Conservation (phyloP, 2,113 vertebrate genomes). For the Alligator sinensis region DNA sequence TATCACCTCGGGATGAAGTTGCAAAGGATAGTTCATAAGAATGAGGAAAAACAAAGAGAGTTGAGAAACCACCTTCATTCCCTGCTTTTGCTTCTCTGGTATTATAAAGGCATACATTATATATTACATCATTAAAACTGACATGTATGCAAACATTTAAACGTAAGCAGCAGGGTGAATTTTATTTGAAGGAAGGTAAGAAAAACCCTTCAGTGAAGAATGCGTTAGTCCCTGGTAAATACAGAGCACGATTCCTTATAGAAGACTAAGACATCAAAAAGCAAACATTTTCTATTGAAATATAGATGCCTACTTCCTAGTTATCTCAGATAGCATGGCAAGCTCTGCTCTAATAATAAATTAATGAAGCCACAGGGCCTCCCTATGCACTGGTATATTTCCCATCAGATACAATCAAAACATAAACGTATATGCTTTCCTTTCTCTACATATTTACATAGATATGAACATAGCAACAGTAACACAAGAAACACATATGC, state of each 20-base stretch:
- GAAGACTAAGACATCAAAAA: background rate
- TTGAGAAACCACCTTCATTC: background rate
- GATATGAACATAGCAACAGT: background rate
- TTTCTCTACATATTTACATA: background rate
- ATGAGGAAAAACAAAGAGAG: background rate
- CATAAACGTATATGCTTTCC: background rate
- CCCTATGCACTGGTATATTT: accelerated
- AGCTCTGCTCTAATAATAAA: background rate
- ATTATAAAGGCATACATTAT: background rate
- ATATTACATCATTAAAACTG: background rate
- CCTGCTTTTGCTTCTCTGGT: background rate
- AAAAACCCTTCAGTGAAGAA: background rate
- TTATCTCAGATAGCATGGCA: background rate
- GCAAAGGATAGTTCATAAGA: background rate
- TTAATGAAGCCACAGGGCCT: accelerated
- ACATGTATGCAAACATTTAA: background rate
- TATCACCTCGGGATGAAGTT: background rate
- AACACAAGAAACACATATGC: background rate
- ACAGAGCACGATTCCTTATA: background rate
- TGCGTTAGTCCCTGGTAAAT: background rate
- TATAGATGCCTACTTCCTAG: background rate
- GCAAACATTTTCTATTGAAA: background rate
- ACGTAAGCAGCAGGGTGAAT: background rate
- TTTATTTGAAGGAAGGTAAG: background rate
- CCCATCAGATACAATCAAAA: background rate